phyloP scores from a whole-genome alignment of 37 sponge, comb jelly and placozoan genomes.

The Cladorhizidae sp. region DNA sequence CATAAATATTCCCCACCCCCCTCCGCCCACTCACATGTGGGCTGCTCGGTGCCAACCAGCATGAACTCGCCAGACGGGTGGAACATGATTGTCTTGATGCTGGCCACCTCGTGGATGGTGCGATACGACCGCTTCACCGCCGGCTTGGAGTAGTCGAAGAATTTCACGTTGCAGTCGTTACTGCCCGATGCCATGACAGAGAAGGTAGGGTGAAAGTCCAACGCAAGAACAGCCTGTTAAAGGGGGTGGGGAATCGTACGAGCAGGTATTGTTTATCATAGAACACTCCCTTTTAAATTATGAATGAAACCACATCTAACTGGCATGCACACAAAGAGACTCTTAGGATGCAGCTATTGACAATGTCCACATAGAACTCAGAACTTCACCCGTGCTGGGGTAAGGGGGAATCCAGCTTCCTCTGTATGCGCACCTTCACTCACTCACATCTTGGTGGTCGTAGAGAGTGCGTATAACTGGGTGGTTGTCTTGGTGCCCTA shows the following conservation, averaged over 20 bases:
- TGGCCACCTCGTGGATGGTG: constrained; percentile 73
- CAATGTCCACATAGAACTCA: too few species aligned
- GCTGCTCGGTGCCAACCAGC: constrained; percentile 85
- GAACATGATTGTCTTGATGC: constrained; percentile 71
- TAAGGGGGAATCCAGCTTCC: too few species aligned
- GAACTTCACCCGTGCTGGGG: too few species aligned
- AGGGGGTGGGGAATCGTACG: neutral
- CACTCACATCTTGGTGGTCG: constrained; percentile 78
- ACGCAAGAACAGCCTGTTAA: constrained; percentile 67
- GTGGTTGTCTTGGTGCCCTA: constrained; percentile 76
- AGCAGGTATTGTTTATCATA: too few species aligned
- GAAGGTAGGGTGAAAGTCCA: constrained; percentile 93
- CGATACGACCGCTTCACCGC: constrained; percentile 81
- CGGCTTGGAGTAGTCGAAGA: constrained; percentile 92
- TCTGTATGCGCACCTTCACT: too few species aligned
- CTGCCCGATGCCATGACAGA: constrained; percentile 89
- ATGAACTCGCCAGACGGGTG: constrained; percentile 93
- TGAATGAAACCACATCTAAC: too few species aligned
- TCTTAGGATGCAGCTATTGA: too few species aligned
- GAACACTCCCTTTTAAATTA: too few species aligned
- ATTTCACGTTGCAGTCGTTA: constrained; percentile 84
- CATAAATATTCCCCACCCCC: too few species aligned
- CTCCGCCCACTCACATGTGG: constrained; percentile 54
- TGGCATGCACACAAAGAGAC: too few species aligned
- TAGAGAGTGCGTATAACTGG: constrained; percentile 92